A percentile compares a stretch with the other conserved stretches of the same genome.
Conservation (phyloP, 2,888 invertebrate species). For the Zele albiditarsus region DNA sequence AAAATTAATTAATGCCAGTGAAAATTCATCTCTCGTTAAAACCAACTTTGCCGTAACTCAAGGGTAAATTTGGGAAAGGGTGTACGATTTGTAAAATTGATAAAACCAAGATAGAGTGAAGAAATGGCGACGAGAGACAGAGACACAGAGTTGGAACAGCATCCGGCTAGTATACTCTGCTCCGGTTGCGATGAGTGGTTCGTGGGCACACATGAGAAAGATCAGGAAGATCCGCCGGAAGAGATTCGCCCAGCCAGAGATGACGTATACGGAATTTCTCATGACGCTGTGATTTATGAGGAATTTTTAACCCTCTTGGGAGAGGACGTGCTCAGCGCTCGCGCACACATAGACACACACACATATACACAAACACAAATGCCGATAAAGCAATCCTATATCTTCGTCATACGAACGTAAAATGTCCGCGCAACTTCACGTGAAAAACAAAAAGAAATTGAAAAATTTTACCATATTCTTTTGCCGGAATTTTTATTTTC, state of each 20-base stretch:
- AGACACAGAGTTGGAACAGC: neutral
- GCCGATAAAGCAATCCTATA: conserved; percentile 2
- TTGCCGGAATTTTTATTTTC: neutral
- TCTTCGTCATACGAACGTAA: neutral
- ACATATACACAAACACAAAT: neutral
- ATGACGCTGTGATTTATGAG: conserved; percentile 69
- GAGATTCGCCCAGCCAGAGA: conserved; percentile 54
- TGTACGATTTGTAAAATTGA: too few species aligned
- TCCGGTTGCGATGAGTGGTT: conserved; percentile 22
- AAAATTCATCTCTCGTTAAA: too few species aligned
- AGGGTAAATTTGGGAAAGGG: too few species aligned
- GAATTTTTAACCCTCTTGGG: conserved; percentile 66
- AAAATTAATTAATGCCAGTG: too few species aligned
- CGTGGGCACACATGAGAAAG: conserved; percentile 15
- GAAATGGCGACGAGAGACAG: neutral
- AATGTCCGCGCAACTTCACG: conserved; percentile 1
- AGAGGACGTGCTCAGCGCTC: conserved; percentile 52
- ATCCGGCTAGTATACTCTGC: neutral
- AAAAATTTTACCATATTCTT: neutral
- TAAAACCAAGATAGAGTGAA: too few species aligned
- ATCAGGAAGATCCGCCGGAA: conserved; percentile 34
- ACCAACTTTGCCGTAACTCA: too few species aligned
- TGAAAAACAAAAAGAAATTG: neutral
- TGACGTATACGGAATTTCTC: conserved; percentile 62
- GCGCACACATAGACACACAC: conserved; percentile 8